Percentiles rank a stretch among this genome's conserved stretches.
Evolutionary conservation across 2,888 invertebrate genomes (phyloP).

Genomic region (Resseliella maxima): DNA sequence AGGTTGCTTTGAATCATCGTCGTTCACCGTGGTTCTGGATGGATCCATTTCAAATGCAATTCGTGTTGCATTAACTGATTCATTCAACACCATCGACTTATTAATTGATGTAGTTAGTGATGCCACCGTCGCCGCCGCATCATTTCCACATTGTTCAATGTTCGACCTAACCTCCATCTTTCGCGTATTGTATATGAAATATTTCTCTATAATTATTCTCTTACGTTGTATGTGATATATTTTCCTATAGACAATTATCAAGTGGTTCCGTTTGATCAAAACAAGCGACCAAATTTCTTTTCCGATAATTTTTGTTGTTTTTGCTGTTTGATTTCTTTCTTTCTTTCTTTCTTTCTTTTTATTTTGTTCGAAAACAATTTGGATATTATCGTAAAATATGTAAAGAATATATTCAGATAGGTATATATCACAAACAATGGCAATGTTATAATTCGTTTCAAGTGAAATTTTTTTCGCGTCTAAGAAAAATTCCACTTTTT

Average conservation of each 20-base stretch:
- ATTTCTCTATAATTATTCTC: constrained; percentile 20
- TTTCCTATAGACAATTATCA: not conserved
- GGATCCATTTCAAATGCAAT: constrained; percentile 6
- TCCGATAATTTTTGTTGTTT: too few species aligned
- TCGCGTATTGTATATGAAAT: constrained; percentile 22
- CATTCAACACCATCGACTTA: not conserved
- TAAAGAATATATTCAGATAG: constrained; percentile 31
- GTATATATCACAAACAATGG: constrained; percentile 40
- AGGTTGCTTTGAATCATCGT: not conserved
- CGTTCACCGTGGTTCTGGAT: constrained; percentile 40
- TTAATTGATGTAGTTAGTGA: constrained; percentile 8
- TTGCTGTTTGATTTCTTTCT: too few species aligned
- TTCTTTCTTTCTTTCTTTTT: too few species aligned
- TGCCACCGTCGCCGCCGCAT: constrained; percentile 26
- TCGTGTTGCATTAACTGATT: not conserved
- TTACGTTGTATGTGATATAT: not conserved
- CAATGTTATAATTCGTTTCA: constrained; percentile 23
- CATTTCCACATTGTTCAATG: constrained; percentile 25
- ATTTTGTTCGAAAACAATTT: not conserved
- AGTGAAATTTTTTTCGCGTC: not conserved
- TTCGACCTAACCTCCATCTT: constrained; percentile 52
- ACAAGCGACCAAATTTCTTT: not conserved
- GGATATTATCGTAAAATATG: not conserved
- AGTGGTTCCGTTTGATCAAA: not conserved
- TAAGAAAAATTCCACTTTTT: not conserved